Evolutionary conservation across 1,140 invertebrate species (phyloP).

Genomic region (Diploscapter pachys): DNA sequence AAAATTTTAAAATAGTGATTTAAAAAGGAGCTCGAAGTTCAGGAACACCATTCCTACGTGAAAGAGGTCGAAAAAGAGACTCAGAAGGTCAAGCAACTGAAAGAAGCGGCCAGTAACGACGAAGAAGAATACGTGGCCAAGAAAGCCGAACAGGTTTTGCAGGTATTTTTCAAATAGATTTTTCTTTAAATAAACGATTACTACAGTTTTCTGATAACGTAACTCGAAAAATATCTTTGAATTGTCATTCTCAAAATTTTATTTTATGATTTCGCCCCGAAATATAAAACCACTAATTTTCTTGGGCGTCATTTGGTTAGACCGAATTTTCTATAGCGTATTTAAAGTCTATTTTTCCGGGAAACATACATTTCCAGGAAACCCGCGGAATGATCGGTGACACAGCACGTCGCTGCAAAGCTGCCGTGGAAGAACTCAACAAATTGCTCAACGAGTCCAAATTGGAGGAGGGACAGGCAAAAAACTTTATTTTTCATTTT

Average conservation of each 20-base stretch:
- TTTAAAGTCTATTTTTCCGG: background rate
- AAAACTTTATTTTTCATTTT: too few species aligned
- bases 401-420: constrained; percentile 12
- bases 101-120: constrained; percentile 3
- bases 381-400: constrained; percentile 14
- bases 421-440: constrained; percentile 5
- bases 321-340: background rate
- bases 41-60: constrained; percentile 12
- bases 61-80: constrained; percentile 1
- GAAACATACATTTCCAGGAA: constrained; percentile 7
- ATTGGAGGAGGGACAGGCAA: constrained; percentile 4
- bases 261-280: background rate
- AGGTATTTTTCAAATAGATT: constrained; percentile 4
- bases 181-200: background rate
- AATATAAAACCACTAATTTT: background rate
- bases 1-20: background rate
- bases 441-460: background rate
- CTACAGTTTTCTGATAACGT: background rate
- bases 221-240: background rate
- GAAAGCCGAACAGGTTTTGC: constrained; percentile 16
- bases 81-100: constrained; percentile 1
- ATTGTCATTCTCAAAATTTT: background rate
- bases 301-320: background rate
- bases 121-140: constrained; percentile 11
- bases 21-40: background rate